Conservation (phyloP, 2,113 vertebrate species). For the Chionomys nivalis region DNA sequence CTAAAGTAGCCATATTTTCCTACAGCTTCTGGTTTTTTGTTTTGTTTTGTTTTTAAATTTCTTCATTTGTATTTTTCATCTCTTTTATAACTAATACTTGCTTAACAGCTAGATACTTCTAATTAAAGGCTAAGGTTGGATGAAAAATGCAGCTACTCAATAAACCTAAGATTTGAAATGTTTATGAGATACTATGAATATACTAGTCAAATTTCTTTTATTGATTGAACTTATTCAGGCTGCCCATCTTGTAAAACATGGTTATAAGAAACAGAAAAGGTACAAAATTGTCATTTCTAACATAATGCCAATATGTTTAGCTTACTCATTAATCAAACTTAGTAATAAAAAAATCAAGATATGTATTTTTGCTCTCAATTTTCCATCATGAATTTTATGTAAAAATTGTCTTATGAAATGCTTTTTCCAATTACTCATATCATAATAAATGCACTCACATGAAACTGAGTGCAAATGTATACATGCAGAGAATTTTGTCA, state of each 20-base stretch:
- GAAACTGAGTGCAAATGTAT: not conserved
- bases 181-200: not conserved
- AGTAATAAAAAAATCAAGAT: slow-evolving; percentile 31
- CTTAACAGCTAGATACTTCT: slow-evolving; percentile 16
- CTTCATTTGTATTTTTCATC: not conserved
- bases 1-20: slow-evolving; percentile 28
- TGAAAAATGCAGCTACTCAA: not conserved
- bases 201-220: not conserved
- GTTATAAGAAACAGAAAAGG: not conserved
- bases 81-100: slow-evolving; percentile 46
- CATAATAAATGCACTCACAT: not conserved
- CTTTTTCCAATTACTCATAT: not conserved
- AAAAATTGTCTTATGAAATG: slow-evolving; percentile 12
- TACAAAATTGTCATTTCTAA: not conserved
- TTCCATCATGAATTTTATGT: not conserved
- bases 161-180: slow-evolving; percentile 11
- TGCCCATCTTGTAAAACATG: not conserved
- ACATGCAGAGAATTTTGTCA: not conserved
- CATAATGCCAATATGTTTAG: not conserved
- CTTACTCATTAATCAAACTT: slow-evolving; percentile 3
- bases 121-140: not conserved
- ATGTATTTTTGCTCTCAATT: not conserved
- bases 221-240: slow-evolving; percentile 28
- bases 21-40: not conserved
- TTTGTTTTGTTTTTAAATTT: not conserved